Conservation (phyloP, 64 coral and sea anemone species). For the Cladopsammia gracilis region DNA sequence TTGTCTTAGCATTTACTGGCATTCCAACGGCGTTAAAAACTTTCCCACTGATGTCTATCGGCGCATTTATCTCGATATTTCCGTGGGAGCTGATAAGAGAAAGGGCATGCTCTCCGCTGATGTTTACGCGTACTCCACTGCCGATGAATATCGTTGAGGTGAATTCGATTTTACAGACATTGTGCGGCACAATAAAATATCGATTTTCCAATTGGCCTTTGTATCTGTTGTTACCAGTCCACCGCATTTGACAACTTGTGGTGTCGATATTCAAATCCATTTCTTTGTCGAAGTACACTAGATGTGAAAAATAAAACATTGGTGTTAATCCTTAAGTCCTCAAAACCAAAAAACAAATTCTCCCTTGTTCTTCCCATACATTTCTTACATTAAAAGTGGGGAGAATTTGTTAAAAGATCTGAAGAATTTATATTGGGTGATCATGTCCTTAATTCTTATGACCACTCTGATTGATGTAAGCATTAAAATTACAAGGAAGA, state of each 20-base stretch:
- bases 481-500: too few relatives aligned
- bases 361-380: too few relatives aligned
- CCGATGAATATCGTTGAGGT: conserved; percentile 45
- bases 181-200: background rate
- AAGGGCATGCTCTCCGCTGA: conserved; percentile 30
- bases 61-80: conserved; percentile 25
- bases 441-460: too few relatives aligned
- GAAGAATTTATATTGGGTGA: too few relatives aligned
- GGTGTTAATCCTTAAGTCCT: too few relatives aligned
- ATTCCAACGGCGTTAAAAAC: background rate
- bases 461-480: too few relatives aligned
- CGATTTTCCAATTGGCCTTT: background rate
- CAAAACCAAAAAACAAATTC: too few relatives aligned
- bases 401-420: too few relatives aligned
- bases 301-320: background rate
- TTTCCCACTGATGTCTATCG: conserved; percentile 12
- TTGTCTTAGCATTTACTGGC: background rate
- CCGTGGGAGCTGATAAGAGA: conserved; percentile 39
- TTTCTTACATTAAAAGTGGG: too few relatives aligned
- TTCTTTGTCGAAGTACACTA: conserved; percentile 9
- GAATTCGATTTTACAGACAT: conserved; percentile 60
- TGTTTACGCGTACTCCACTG: background rate
- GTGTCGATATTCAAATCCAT: conserved; percentile 47
- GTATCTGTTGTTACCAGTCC: conserved; percentile 1
- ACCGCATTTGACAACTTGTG: conserved; percentile 50